phyloP scores from a whole-genome alignment of 1,140 invertebrate genomes.

The Zaprionus ghesquierei region DNA sequence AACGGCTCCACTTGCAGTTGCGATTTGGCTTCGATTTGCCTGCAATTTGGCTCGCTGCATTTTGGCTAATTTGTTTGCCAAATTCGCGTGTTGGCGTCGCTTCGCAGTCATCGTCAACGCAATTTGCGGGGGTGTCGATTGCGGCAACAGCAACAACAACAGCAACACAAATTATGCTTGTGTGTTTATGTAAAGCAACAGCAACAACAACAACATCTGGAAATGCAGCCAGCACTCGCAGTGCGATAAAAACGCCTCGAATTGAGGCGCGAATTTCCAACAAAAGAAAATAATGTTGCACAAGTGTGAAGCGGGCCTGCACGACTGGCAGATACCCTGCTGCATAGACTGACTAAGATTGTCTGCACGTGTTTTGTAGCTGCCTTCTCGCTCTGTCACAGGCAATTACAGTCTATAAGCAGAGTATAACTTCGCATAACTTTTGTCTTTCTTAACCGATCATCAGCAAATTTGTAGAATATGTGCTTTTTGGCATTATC shows the following conservation, averaged over 20 bases:
- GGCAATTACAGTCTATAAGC: no score
- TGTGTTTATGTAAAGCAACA: neutral
- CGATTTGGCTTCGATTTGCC: slow-evolving; percentile 46
- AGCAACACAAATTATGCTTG: slow-evolving; percentile 12
- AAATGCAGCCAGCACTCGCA: neutral
- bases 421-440: neutral
- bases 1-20: neutral
- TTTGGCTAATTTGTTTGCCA: slow-evolving; percentile 75
- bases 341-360: neutral
- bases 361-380: no score
- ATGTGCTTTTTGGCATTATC: neutral
- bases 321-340: neutral
- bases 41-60: slow-evolving; percentile 59
- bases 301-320: neutral
- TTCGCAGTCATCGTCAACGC: slow-evolving; percentile 10
- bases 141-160: slow-evolving; percentile 15
- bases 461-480: neutral
- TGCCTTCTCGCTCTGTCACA: no score
- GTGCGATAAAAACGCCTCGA: neutral
- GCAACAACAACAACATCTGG: neutral
- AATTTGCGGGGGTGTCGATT: slow-evolving; percentile 61
- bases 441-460: neutral
- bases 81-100: slow-evolving; percentile 68
- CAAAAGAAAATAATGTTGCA: slow-evolving; percentile 28
- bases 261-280: slow-evolving; percentile 1